Evolutionary conservation across 2,888 invertebrate species (phyloP).

Genomic region (Eupithecia insigniata): DNA sequence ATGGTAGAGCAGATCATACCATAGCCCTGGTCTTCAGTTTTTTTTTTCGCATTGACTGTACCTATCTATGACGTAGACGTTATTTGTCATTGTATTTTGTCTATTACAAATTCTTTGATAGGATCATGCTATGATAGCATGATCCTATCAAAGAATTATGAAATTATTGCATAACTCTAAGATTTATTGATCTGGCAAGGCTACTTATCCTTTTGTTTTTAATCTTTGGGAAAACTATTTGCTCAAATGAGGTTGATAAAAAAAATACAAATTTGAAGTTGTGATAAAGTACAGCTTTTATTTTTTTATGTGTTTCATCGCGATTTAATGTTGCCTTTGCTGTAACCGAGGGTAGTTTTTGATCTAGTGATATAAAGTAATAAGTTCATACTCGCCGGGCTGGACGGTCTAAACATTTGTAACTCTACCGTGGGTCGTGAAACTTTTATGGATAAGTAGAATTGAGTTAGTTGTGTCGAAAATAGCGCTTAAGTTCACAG

Average conservation of each 20-base stretch:
- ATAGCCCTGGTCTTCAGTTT: too few species aligned
- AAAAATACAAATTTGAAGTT: too few species aligned
- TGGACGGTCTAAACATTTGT: conserved; percentile 40
- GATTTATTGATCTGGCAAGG: background rate
- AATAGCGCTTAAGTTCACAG: conserved; percentile 69
- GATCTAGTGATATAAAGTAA: background rate
- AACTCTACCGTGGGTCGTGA: conserved; percentile 70
- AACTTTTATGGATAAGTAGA: conserved; percentile 80
- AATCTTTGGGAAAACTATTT: background rate
- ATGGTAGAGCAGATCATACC: too few species aligned
- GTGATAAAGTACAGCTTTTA: background rate
- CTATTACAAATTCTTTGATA: too few species aligned
- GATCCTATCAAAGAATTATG: too few species aligned
- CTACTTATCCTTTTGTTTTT: background rate
- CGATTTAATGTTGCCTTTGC: background rate
- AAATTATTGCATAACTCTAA: background rate
- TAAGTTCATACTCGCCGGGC: background rate
- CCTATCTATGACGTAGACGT: too few species aligned
- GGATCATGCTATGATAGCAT: too few species aligned
- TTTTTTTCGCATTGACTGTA: background rate
- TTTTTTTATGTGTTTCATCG: background rate
- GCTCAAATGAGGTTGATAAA: background rate
- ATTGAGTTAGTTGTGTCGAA: conserved; percentile 73
- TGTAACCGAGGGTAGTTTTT: background rate
- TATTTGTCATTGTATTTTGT: too few species aligned